Percentiles rank a stretch among this genome's conserved stretches.
These are phyloP conservation scores for Drosophila subquinaria DNA, from an alignment of 2,888 invertebrate species.

Conservation along the genomic window DNA sequence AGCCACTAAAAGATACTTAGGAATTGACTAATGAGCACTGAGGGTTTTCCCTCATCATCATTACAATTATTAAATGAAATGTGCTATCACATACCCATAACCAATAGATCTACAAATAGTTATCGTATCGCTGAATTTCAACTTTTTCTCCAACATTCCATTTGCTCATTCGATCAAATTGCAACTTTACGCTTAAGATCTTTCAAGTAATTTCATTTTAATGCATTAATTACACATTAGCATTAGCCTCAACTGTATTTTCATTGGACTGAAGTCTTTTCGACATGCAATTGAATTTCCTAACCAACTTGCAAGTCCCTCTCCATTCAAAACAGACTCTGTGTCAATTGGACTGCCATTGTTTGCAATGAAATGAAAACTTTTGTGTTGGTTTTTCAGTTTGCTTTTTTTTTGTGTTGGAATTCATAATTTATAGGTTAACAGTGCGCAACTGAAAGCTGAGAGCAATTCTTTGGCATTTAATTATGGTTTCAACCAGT, in stretches of 20 bases:
- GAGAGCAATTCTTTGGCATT: constrained; percentile 53
- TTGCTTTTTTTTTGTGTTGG: constrained; percentile 29
- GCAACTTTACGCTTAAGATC: constrained; percentile 52
- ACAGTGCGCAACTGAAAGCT: constrained; percentile 55
- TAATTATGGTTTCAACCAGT: constrained; percentile 20
- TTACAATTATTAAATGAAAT: not conserved
- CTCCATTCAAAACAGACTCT: constrained; percentile 21
- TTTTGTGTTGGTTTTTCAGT: constrained; percentile 33
- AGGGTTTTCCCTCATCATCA: constrained; percentile 9
- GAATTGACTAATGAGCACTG: constrained; percentile 1
- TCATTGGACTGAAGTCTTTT: constrained; percentile 31
- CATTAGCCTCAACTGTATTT: constrained; percentile 53
- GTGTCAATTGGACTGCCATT: constrained; percentile 68
- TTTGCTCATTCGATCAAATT: constrained; percentile 31
- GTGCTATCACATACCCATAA: not conserved
- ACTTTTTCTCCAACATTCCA: constrained; percentile 39
- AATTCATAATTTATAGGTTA: constrained; percentile 79
- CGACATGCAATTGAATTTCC: constrained; percentile 64
- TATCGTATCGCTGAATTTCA: not conserved
- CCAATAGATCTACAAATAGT: not conserved
- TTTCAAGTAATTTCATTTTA: constrained; percentile 58
- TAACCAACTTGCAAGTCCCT: constrained; percentile 9
- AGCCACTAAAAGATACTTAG: constrained; percentile 6
- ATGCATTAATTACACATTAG: constrained; percentile 73
- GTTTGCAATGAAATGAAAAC: constrained; percentile 60